These are phyloP conservation scores for Zosterops lateralis DNA, from an alignment of 2,113 vertebrate genomes.

Conservation along the genomic window DNA sequence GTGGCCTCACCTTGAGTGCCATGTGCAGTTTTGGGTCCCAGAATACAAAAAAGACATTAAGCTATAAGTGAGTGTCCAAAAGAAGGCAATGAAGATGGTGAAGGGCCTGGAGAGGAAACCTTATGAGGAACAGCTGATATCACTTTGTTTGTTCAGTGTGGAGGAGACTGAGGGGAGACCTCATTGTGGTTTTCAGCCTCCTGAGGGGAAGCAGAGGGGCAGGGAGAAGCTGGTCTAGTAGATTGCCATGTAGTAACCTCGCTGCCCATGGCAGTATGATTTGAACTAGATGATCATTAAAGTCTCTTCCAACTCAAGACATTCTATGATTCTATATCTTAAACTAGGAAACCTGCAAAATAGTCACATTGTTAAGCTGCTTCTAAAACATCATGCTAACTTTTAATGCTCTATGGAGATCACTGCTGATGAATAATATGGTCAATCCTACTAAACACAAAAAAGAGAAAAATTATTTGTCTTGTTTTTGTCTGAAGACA, in stretches of 20 bases:
- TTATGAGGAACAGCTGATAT: background rate
- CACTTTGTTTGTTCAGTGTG: background rate
- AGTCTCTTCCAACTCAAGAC: background rate
- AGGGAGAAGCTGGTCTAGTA: background rate
- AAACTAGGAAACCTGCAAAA: background rate
- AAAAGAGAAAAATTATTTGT: background rate
- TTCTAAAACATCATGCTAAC: background rate
- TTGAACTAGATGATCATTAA: background rate
- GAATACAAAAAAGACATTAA: background rate
- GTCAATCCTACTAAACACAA: background rate
- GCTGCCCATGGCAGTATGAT: background rate
- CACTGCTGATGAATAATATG: background rate
- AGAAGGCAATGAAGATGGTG: rapidly evolving
- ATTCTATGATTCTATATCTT: background rate
- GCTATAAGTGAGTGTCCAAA: rapidly evolving
- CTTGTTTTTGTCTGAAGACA: background rate
- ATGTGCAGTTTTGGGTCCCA: background rate
- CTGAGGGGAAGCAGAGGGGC: background rate
- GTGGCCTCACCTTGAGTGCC: background rate
- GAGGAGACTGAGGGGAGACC: background rate
- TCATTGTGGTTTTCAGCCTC: background rate
- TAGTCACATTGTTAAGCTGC: background rate
- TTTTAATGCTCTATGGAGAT: background rate
- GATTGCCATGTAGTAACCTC: background rate
- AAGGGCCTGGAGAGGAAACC: background rate